Evolutionary conservation across 2,113 vertebrate species (phyloP).

Genomic region (Neomonachus schauinslandi): DNA sequence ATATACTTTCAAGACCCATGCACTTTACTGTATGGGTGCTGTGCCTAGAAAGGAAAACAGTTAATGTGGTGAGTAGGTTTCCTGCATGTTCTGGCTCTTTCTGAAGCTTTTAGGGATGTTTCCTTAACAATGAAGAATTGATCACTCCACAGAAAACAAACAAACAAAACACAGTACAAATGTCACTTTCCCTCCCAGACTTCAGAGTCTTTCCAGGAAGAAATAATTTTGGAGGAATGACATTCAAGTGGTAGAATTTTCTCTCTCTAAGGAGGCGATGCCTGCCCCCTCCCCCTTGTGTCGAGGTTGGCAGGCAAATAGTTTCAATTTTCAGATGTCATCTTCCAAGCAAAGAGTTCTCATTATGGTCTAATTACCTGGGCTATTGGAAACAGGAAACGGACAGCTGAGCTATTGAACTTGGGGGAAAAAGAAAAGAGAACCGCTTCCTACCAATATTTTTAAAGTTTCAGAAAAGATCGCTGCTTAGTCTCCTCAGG

Average conservation of each 20-base stretch:
- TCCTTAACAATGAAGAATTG: background rate
- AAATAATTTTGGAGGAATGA: background rate
- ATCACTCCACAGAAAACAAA: background rate
- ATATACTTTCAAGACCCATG: background rate
- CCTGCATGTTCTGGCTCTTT: background rate
- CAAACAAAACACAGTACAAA: background rate
- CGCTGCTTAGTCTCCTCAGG: background rate
- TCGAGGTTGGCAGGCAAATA: background rate
- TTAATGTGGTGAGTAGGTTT: background rate
- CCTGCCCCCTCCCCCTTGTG: background rate
- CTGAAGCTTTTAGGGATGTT: background rate
- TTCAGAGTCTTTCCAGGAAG: background rate
- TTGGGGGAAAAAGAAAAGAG: background rate
- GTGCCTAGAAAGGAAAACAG: background rate
- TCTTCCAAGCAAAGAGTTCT: constrained; percentile 44
- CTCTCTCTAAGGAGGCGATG: background rate
- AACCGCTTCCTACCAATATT: constrained; percentile 31
- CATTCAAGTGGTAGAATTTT: background rate
- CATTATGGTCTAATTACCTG: constrained; percentile 66
- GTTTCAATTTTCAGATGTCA: constrained; percentile 58
- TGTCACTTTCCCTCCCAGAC: background rate
- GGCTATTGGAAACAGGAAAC: constrained; percentile 62
- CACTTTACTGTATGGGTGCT: background rate
- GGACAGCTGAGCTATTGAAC: constrained; percentile 64
- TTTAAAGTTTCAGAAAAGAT: constrained; percentile 32